Evolutionary conservation across 1,140 invertebrate genomes (phyloP).

Genomic region (Listronotus bonariensis): DNA sequence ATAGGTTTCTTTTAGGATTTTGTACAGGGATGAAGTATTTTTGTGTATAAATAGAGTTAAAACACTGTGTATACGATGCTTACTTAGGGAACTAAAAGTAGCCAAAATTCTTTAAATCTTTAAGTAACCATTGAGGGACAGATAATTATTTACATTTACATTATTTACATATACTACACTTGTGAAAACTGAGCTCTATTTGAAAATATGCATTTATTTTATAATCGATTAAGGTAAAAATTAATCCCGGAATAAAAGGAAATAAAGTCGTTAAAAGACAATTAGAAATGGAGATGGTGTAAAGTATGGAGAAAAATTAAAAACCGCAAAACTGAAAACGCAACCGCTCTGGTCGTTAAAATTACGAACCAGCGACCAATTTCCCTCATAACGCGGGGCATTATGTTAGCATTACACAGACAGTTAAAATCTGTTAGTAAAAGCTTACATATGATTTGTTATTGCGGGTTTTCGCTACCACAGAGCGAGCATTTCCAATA

Average conservation of each 20-base stretch:
- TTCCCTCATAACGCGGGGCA: slow-evolving; percentile 53
- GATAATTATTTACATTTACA: too few species aligned
- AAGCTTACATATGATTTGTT: slow-evolving; percentile 56
- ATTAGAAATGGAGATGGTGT: slow-evolving; percentile 16
- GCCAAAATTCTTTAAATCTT: too few species aligned
- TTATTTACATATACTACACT: too few species aligned
- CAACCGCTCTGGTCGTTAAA: slow-evolving; percentile 49
- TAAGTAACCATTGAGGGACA: too few species aligned
- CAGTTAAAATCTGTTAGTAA: slow-evolving; percentile 56
- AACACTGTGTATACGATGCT: too few species aligned
- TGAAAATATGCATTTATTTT: too few species aligned
- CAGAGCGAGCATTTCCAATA: slow-evolving; percentile 44
- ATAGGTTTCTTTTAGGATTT: too few species aligned
- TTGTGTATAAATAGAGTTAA: too few species aligned
- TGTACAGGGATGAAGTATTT: too few species aligned
- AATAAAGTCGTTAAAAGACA: slow-evolving; percentile 19
- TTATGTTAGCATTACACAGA: slow-evolving; percentile 55
- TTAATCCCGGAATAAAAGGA: slow-evolving; percentile 2
- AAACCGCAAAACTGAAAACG: slow-evolving; percentile 46
- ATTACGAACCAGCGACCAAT: slow-evolving; percentile 51
- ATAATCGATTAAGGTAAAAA: too few species aligned
- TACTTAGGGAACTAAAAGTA: too few species aligned
- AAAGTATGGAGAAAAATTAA: slow-evolving; percentile 42
- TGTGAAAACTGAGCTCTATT: too few species aligned
- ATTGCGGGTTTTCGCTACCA: slow-evolving; percentile 52